Evolutionary conservation across 1,140 invertebrate genomes (phyloP), one percentile per base, ranked within the genome.

Genomic region (Zaprionus davidi): DNA sequence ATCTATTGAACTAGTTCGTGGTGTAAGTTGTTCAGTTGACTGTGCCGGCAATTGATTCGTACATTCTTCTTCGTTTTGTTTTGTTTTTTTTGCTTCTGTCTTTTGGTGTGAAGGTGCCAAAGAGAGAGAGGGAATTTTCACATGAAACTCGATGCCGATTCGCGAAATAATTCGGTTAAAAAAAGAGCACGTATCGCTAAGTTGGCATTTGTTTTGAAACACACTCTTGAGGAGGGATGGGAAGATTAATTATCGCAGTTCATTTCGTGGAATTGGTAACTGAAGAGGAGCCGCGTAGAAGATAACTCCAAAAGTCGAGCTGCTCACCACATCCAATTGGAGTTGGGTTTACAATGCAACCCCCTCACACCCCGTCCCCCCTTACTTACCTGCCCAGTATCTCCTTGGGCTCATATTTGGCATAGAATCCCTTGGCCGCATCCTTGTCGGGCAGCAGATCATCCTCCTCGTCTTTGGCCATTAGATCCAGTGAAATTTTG

Each of bases 361-460:
- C 15, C 38, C 38, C 38, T 41, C 28, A 22, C 22, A 22, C 22
- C 22, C 24, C 24, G 36, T 38, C 36, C 12, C 36, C 36, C 13
- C 36, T 34, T 31, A 34, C 95, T 93, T 94, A 99, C 97, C 97
- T 98, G 93, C 98, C 99, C 59, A 99, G 95, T 80, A 99, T 97
- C 94, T 99, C 98, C 93, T 99, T 99, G 4, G 98, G 98, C 93
- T 99, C 98, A 93, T 99, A 99, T 94, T 98, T 99, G 15, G 98
- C 98, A 93, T 99, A 99, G 93, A 99, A 99, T 88, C 97, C 97
- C 93, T 97, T 97, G 6, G 97, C 97, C 71, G 96, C 97, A 94
- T 97, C 96, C 94, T 97, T 97, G 93, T 98, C 97, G 7, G 97
- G 97, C 68, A 98, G 93, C 90, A 96, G 94, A 92, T 97, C 96